Conservation (phyloP, 92 coral and sea anemone species). For the Epizoanthus fatuus region DNA sequence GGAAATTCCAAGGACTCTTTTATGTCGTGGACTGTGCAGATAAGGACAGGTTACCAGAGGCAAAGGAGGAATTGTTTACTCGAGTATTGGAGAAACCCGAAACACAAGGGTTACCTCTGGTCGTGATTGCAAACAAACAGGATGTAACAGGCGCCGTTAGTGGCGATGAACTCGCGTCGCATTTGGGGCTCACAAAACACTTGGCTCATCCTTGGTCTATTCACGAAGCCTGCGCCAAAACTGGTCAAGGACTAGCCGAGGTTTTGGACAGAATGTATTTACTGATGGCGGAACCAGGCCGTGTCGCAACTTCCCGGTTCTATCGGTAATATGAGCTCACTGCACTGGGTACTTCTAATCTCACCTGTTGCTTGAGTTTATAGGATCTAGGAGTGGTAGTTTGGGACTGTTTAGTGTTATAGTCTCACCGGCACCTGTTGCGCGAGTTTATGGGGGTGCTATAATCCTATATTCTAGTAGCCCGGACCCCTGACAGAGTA, state of each 20-base stretch:
- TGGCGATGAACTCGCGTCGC: background rate
- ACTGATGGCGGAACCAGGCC: constrained; percentile 3
- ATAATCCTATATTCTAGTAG: too few species aligned
- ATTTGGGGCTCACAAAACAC: constrained; percentile 9
- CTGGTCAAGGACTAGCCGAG: constrained; percentile 26
- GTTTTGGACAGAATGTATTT: constrained; percentile 21
- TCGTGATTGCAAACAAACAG: constrained; percentile 42
- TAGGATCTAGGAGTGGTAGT: too few species aligned
- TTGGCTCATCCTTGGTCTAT: constrained; percentile 28
- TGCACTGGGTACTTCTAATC: too few species aligned
- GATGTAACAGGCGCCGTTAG: constrained; percentile 4
- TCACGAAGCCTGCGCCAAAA: constrained; percentile 35
- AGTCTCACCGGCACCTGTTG: too few species aligned
- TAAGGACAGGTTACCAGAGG: constrained; percentile 5
- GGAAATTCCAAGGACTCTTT: constrained; percentile 9
- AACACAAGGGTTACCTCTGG: constrained; percentile 29
- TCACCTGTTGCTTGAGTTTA: too few species aligned
- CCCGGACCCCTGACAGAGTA: too few species aligned
- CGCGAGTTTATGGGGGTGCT: too few species aligned
- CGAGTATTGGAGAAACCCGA: constrained; percentile 26
- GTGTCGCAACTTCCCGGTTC: constrained; percentile 30
- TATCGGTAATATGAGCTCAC: constrained; percentile 1
- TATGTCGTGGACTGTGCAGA: constrained; percentile 43
- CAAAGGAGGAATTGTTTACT: constrained; percentile 24
- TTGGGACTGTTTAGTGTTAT: too few species aligned